Conservation (phyloP, 2,797 vertebrate species). For the Poeciliopsis turneri region DNA sequence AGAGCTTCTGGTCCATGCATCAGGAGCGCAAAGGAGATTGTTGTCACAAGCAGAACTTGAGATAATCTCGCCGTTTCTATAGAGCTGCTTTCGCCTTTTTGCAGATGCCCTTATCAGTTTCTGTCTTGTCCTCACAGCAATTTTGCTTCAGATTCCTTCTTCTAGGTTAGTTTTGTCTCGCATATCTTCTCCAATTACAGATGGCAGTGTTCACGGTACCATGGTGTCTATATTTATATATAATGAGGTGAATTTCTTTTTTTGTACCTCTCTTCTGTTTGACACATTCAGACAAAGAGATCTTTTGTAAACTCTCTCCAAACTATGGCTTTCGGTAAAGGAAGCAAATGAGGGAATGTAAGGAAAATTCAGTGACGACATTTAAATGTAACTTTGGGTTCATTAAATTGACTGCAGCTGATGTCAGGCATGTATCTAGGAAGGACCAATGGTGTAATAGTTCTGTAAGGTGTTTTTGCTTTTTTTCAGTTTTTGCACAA, state of each 20-base stretch:
- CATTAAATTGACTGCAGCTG: not conserved
- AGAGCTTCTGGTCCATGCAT: not conserved
- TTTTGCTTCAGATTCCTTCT: not conserved
- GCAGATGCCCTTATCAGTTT: not conserved
- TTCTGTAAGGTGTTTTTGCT: no score
- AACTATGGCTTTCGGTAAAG: not conserved
- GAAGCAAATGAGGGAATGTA: not conserved
- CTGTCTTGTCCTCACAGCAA: not conserved
- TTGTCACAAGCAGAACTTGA: not conserved
- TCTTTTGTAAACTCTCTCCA: not conserved
- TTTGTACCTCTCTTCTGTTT: not conserved
- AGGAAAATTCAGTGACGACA: not conserved
- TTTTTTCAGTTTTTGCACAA: not conserved
- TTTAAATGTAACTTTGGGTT: not conserved
- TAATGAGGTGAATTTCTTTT: not conserved
- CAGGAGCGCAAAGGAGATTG: not conserved
- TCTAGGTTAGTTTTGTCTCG: not conserved
- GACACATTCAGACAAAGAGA: not conserved
- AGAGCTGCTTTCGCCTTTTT: not conserved
- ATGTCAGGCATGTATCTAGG: not conserved
- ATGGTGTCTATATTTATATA: not conserved
- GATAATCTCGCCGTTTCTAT: not conserved
- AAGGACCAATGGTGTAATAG: not conserved
- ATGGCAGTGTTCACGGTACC: not conserved
- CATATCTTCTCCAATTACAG: not conserved